A percentile compares a stretch with the other conserved stretches of the same genome.
phyloP scores from a whole-genome alignment of 2,888 invertebrate genomes.

The Panopea generosa region DNA sequence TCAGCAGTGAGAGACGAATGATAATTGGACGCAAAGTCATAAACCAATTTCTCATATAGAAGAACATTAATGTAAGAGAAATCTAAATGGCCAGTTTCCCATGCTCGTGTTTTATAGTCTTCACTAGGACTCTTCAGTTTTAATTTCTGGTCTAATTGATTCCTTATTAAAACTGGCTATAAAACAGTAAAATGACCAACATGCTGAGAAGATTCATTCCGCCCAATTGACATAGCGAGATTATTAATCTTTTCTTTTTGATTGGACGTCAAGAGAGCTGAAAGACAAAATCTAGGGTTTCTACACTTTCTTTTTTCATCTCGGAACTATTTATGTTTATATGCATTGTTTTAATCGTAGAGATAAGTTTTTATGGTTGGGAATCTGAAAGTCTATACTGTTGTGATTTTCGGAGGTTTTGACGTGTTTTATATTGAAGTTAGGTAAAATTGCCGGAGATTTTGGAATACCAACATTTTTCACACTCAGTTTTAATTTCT shows the following conservation, averaged over 20 bases:
- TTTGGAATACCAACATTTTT: no score
- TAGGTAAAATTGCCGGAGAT: no score
- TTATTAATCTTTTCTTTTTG: neutral
- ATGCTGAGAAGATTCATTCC: conserved; percentile 12
- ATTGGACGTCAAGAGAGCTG: neutral
- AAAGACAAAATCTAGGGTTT: neutral
- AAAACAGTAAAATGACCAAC: conserved; percentile 30
- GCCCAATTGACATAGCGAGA: conserved; percentile 9
- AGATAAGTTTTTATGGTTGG: conserved; percentile 11
- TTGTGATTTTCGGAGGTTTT: neutral
- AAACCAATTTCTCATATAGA: no score
- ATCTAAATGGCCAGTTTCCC: conserved; percentile 21
- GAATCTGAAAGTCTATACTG: conserved; percentile 11
- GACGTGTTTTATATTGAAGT: no score
- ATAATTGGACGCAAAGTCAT: no score
- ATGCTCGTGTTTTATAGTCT: conserved; percentile 34
- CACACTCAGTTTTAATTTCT: no score
- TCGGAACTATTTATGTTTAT: neutral
- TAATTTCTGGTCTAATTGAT: conserved; percentile 10
- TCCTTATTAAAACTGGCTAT: conserved; percentile 19
- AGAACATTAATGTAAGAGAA: no score
- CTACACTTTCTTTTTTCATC: conserved; percentile 5
- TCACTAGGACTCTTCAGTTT: conserved; percentile 19
- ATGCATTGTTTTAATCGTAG: conserved; percentile 1
- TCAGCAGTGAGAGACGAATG: no score